Base-by-base conservation (phyloP, 2,113 vertebrate genomes). In the Megaceryle torquata region DNA sequence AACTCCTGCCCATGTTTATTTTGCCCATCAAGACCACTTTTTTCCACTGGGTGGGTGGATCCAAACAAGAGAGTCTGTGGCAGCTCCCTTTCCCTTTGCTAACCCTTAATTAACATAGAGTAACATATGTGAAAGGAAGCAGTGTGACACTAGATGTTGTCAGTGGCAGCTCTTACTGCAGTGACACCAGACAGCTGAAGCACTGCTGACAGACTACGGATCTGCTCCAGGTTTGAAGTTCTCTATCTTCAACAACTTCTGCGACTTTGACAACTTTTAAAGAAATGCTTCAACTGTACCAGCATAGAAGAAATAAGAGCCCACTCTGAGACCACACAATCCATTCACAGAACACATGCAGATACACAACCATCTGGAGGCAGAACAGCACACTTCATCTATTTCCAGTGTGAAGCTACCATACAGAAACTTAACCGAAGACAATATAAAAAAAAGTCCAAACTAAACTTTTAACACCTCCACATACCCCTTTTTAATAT, bases 401-500 rank as follows among this genome's bases (percentile, higher is more conserved):
- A 16, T 18, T 37, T n/a, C 7, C 63, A 46, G n/a, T 16, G 10
- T 26, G 53, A 31, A 44, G 31, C 57, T 44, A 39, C 81, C 31
- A 2, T 18, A 41, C 19, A n/a, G 72, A 51, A 83, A 37, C 71
- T 86, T 4, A 15, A 68, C 29, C 3, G 10, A 46, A 76, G n/a
- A 91, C 35, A 79, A 59, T 2, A 97, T 59, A 93, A 89, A 97
- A 97, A 95, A 39, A 90, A 97, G 94, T 95, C 95, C 95, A 96
- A 97, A 94, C 91, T 93, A 19, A 93, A 51, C 95, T 95, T 96
- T 82, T 95, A 44, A 89, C 57, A 93, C 94, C 97, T 98, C 95
- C 88, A 98, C 95, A 93, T 82, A 97, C 96, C 97, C 97, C 96
- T 97, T 95, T 97, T 97, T 97, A 97, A 98, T 98, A 95, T 87